These are phyloP conservation scores for Laothoe populi DNA, from an alignment of 2,888 invertebrate genomes.

Conservation along the genomic window DNA sequence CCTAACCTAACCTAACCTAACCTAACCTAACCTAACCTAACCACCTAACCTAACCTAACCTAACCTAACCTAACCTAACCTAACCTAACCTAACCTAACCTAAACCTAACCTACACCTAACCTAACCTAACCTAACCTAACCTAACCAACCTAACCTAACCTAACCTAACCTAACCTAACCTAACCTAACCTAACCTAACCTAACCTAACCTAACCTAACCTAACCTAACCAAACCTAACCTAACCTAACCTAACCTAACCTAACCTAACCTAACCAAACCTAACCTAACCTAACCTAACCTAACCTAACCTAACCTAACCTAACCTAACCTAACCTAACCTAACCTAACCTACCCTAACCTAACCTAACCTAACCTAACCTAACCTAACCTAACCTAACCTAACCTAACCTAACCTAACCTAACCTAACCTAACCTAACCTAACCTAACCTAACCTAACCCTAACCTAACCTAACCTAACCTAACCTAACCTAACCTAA, in stretches of 20 bases:
- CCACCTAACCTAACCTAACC: constrained; percentile 32
- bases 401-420: constrained; percentile 2
- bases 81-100: constrained; percentile 34
- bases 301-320: constrained; percentile 9
- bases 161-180: constrained; percentile 33
- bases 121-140: constrained; percentile 32
- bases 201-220: constrained; percentile 32
- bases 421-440: constrained; percentile 3
- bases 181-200: constrained; percentile 32
- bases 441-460: constrained; percentile 30
- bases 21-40: constrained; percentile 33
- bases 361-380: constrained; percentile 33
- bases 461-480: constrained; percentile 32
- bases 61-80: constrained; percentile 33
- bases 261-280: constrained; percentile 32
- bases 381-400: constrained; percentile 7
- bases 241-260: constrained; percentile 32
- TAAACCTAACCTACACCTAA: constrained; percentile 29
- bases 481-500: constrained; percentile 33
- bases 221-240: constrained; percentile 32
- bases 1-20: constrained; percentile 37
- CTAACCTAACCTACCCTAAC: constrained; percentile 4
- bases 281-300: constrained; percentile 32
- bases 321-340: constrained; percentile 9
- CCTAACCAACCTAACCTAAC: constrained; percentile 33